Evolutionary conservation across 2,888 invertebrate genomes (phyloP), one percentile per base, ranked within the genome.

Genomic region (Tillus elongatus): DNA sequence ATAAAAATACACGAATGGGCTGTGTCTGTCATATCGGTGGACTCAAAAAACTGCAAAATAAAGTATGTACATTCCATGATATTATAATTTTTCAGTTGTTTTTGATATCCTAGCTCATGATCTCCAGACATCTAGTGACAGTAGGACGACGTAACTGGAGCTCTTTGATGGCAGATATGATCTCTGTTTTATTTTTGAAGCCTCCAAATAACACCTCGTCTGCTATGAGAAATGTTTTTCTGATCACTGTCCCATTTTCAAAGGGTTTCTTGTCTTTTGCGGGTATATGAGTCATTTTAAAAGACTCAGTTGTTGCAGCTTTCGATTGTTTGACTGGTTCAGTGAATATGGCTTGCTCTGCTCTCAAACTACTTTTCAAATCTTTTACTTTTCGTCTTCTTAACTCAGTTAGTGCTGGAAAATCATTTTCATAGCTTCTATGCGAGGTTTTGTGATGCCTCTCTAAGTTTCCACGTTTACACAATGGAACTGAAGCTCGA

Each of bases 211-310:
- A 26, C 15, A 34, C 9, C 11, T 49, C 42, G 32, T 39, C 47
- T 36, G 41, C 41, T 41, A 30, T 29, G 13, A 37, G n/a, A 38
- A 47, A 42, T 15, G 38, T 35, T 37, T 45, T 44, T 42, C 47
- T 47, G 12, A 44, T 27, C 28, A 46, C 32, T 30, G 10, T 29
- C 24, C 44, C 44, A 35, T 52, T 47, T 42, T 27, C 34, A 42
- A 50, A 52, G 27, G 51, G 45, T 39, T 52, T 51, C 30, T 43
- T 46, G n/a, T 39, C 41, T 37, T 51, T 51, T 14, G 42, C 40
- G 15, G 51, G 28, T 35, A 47, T 26, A 35, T 42, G 44, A 35
- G 47, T 40, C 15, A 45, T 39, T 41, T 41, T 46, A 24, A 19
- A 41, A 13, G 43, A 46, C 37, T 41, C 40, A 13, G 40, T 42